A percentile compares a stretch with the other conserved stretches of the same genome.
These are phyloP conservation scores for Sipha flava DNA, from an alignment of 1,140 invertebrate genomes.

Conservation along the genomic window DNA sequence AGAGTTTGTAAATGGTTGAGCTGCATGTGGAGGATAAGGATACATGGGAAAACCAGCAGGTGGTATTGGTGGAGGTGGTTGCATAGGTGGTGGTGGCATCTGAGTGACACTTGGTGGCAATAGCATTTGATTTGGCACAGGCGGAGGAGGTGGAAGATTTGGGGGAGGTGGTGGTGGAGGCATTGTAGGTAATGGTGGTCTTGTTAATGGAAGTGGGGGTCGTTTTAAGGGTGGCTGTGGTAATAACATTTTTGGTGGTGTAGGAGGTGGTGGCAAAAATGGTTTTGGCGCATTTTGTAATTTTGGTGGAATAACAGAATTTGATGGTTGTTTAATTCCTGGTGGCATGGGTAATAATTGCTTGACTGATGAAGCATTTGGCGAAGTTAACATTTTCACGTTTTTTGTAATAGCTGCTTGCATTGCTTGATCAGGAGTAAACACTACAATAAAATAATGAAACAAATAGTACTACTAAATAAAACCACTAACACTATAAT, in stretches of 20 bases:
- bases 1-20: neutral
- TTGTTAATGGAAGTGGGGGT: slow-evolving; percentile 16
- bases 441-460: slow-evolving; percentile 17
- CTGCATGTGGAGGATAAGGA: neutral
- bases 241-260: neutral
- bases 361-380: neutral
- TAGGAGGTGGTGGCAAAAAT: slow-evolving; percentile 17
- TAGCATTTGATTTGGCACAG: neutral
- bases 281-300: neutral
- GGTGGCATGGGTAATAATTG: slow-evolving; percentile 16
- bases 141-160: neutral
- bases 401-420: slow-evolving; percentile 22
- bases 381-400: neutral
- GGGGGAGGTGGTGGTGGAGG: slow-evolving; percentile 23
- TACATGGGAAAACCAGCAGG: neutral
- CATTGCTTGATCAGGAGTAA: slow-evolving; percentile 19
- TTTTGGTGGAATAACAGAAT: slow-evolving; percentile 6
- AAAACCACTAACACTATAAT: neutral
- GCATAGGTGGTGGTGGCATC: slow-evolving; percentile 14
- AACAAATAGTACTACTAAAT: neutral
- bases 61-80: slow-evolving; percentile 16
- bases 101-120: neutral
- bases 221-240: neutral
- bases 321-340: neutral
- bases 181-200: slow-evolving; percentile 2